Percentiles rank a stretch among this genome's conserved stretches.
Conservation (phyloP, 2,888 invertebrate species). For the Zaprionus obscuricornis region DNA sequence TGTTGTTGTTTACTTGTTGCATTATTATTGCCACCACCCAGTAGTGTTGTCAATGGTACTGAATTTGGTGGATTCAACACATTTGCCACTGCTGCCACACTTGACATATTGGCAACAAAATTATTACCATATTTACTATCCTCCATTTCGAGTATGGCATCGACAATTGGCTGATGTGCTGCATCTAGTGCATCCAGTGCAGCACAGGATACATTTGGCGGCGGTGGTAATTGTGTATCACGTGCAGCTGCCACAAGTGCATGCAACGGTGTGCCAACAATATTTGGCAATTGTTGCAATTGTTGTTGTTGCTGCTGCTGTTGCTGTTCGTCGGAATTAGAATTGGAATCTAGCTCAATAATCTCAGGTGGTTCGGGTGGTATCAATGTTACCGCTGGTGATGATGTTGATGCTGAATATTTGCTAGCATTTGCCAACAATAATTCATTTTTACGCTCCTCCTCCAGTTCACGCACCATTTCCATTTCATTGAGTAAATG, state of each 20-base stretch:
- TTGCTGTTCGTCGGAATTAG: slow-evolving; percentile 67
- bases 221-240: slow-evolving; percentile 5
- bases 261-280: no score
- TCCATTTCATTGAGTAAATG: slow-evolving; percentile 80
- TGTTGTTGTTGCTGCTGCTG: slow-evolving; percentile 21
- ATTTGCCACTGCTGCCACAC: slow-evolving; percentile 51
- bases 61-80: slow-evolving; percentile 74
- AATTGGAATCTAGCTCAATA: slow-evolving; percentile 81
- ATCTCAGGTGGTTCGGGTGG: slow-evolving; percentile 80
- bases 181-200: slow-evolving; percentile 51
- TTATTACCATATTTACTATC: slow-evolving; percentile 75
- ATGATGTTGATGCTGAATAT: slow-evolving; percentile 75
- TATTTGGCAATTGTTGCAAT: slow-evolving; percentile 13
- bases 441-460: slow-evolving; percentile 76
- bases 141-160: slow-evolving; percentile 78
- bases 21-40: slow-evolving; percentile 30
- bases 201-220: slow-evolving; percentile 21
- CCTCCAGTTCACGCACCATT: slow-evolving; percentile 75
- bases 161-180: slow-evolving; percentile 77
- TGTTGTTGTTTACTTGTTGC: no score
- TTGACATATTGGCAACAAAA: slow-evolving; percentile 51
- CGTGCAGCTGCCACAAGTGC: slow-evolving; percentile 26
- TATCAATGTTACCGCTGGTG: slow-evolving; percentile 76
- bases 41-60: slow-evolving; percentile 51
- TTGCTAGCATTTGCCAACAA: slow-evolving; percentile 77